Conservation (phyloP, 2,797 vertebrate genomes). For the Cephalopachus bancanus region DNA sequence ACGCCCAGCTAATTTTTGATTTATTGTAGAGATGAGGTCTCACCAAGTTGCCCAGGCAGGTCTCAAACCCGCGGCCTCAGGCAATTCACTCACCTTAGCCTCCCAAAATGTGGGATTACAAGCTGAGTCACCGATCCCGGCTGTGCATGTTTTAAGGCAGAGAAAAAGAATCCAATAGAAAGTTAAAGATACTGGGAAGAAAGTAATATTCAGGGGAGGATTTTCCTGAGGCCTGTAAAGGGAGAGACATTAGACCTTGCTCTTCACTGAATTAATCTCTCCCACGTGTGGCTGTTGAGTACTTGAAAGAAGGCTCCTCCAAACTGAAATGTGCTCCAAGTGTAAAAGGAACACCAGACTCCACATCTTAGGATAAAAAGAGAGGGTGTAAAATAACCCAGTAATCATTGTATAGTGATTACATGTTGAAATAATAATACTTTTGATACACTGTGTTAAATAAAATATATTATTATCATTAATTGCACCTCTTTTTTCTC, state of each 20-base stretch:
- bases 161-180: neutral
- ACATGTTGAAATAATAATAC: neutral
- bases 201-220: neutral
- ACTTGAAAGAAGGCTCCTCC: neutral
- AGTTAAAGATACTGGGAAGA: neutral
- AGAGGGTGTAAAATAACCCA: neutral
- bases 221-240: neutral
- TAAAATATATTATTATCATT: slow-evolving; percentile 27
- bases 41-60: no score
- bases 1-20: no score
- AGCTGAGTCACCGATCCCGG: no score
- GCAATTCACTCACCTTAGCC: no score
- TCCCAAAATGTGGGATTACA: neutral
- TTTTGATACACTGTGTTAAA: neutral
- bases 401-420: slow-evolving; percentile 19
- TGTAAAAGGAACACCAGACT: neutral
- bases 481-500: neutral
- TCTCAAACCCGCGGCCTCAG: no score
- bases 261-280: neutral
- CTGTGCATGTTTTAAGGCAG: neutral
- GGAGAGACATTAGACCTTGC: neutral
- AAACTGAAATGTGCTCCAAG: neutral
- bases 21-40: no score
- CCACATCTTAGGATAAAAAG: neutral
- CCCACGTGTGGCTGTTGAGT: neutral